Conservation (phyloP, 2,113 vertebrate genomes). For the Terrapene triunguis region DNA sequence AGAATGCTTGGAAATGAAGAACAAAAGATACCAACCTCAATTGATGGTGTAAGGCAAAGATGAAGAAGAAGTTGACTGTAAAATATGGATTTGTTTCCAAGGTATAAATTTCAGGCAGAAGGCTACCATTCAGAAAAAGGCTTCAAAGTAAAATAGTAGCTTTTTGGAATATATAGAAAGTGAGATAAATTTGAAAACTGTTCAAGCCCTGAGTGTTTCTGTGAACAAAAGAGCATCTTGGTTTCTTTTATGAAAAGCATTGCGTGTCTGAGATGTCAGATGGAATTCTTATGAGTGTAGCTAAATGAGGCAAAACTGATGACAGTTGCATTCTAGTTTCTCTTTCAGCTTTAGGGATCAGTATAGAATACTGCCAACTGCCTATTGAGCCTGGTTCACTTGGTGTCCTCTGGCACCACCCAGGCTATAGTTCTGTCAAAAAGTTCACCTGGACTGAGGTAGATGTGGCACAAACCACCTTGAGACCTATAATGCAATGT, state of each 20-base stretch:
- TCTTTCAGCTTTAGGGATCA: conserved; percentile 6
- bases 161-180: background rate
- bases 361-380: background rate
- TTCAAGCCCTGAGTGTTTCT: background rate
- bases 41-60: no score
- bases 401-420: background rate
- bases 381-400: background rate
- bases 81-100: background rate
- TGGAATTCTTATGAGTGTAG: background rate
- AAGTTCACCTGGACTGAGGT: background rate
- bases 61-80: background rate
- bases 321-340: background rate
- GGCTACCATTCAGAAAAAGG: rapidly evolving
- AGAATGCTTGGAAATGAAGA: no score
- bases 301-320: conserved; percentile 33
- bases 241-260: background rate
- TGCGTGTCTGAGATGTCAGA: background rate
- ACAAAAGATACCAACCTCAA: no score
- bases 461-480: background rate
- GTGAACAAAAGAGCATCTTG: background rate
- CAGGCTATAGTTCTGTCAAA: background rate
- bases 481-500: background rate
- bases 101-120: background rate
- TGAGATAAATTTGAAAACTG: background rate
- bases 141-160: background rate